Evolutionary conservation across 1,140 invertebrate genomes (phyloP), one percentile per base, ranked within the genome.

Genomic region (Drosophila mayri): DNA sequence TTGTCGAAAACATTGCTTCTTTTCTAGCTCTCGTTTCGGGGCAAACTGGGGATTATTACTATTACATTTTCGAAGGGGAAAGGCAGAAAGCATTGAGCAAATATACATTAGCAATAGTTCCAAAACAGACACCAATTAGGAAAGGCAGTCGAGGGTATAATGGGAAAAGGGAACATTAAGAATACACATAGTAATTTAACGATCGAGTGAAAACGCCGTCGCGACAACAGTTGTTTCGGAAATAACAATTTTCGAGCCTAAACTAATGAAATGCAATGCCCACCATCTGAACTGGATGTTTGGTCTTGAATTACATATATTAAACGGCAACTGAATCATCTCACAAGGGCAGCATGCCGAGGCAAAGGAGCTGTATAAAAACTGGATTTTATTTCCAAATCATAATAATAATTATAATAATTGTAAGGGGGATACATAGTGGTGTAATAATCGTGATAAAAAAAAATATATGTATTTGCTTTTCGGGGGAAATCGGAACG

Each of bases 341-440:
- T 38, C 70, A 37, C 44, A 47, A 44, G 43, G 46, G 32, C 38
- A 32, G 28, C 4, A 3, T 35, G 50, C 25, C 35, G 46, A 54
- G 40, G 41, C 30, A 40, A 35, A 16, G 1, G 41, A 28, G 32
- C 47, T 81, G 41, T 61, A 59, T 68, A 63, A 71, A 81, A 64
- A 46, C 49, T 61, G 35, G 14, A 46, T 66, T 82, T 82, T 81
- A 81, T 81, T 78, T 74, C 63, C 63, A 81, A 79, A 68, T 71
- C 77, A 79, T 41, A 60, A 61, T 78, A 77, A 73, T 81, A 78
- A 68, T 50, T 22, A 64, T 81, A 58, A 47, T 62, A 57, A 72
- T 72, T 82, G 59, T 63, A 67, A 47, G 58, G 55, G 47, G 55
- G 43, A 68, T 79, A 66, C 71, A 50, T 44, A 81, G 58, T 65